phyloP scores from a whole-genome alignment of 2,113 vertebrate species.

The Sapayoa aenigma region DNA sequence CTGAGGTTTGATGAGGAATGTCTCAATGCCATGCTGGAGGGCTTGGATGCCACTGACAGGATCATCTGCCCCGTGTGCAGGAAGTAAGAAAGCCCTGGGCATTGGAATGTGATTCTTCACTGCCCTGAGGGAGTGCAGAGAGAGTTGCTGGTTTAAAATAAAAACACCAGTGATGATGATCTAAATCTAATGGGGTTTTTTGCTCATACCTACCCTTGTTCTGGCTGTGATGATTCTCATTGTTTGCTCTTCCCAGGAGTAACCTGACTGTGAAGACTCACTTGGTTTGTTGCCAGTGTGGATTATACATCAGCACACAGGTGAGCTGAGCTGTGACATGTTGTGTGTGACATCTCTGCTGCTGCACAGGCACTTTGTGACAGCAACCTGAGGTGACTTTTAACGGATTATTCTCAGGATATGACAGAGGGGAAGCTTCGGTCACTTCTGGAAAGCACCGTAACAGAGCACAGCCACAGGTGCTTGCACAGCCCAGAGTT shows the following conservation, averaged over 20 bases:
- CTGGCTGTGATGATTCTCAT: neutral
- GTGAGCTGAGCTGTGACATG: conserved; percentile 4
- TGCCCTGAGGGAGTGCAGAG: neutral
- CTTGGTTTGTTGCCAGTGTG: conserved; percentile 73
- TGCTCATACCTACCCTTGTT: neutral
- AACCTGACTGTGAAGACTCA: conserved; percentile 62
- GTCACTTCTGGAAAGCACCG: conserved; percentile 46
- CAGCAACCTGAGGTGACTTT: neutral
- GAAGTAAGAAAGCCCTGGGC: conserved; percentile 73
- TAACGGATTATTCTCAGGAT: neutral
- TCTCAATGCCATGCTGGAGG: conserved; percentile 79
- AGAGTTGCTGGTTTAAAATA: neutral
- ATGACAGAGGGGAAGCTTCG: conserved; percentile 72
- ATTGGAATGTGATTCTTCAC: rapidly evolving
- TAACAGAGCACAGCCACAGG: conserved; percentile 66
- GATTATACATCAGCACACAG: conserved; percentile 64
- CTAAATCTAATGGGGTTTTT: neutral
- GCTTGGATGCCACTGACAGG: conserved; percentile 70
- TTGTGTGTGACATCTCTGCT: neutral
- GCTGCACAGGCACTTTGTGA: neutral
- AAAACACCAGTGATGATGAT: rapidly evolving
- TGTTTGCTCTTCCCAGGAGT: conserved; percentile 55
- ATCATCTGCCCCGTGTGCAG: conserved; percentile 89
- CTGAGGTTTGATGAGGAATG: conserved; percentile 84
- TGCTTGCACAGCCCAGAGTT: conserved; percentile 71